phyloP scores from a whole-genome alignment of 2,888 invertebrate species.

The Limnephilus rhombicus region DNA sequence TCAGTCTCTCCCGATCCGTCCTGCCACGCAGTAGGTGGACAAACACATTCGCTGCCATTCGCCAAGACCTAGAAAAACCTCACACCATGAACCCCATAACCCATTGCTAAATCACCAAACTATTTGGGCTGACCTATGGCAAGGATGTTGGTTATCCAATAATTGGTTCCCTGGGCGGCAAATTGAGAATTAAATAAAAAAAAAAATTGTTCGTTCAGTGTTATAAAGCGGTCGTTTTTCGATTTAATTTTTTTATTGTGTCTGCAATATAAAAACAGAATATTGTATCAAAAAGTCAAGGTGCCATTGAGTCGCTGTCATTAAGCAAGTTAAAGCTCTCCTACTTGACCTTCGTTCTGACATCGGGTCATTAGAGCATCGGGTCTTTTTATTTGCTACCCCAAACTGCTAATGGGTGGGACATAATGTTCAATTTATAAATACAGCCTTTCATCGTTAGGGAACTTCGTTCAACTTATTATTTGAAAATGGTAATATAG shows the following conservation, averaged over 20 bases:
- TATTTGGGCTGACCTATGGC: too few relatives aligned
- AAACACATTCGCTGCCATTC: too few relatives aligned
- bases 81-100: too few relatives aligned
- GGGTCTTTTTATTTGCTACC: conserved; percentile 50
- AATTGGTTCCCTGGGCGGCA: too few relatives aligned
- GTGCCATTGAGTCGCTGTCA: background rate
- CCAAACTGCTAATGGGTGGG: conserved; percentile 50
- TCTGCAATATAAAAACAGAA: background rate
- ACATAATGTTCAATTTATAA: conserved; percentile 10
- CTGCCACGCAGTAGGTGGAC: too few relatives aligned
- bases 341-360: conserved; percentile 29
- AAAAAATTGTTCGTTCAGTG: background rate
- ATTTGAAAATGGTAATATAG: background rate
- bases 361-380: conserved; percentile 44
- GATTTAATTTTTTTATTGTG: background rate
- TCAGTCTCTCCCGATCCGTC: too few relatives aligned
- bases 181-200: too few relatives aligned
- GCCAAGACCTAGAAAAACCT: too few relatives aligned
- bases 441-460: conserved; percentile 46
- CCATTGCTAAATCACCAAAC: too few relatives aligned
- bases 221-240: background rate
- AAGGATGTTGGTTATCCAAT: too few relatives aligned
- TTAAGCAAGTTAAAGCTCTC: background rate
- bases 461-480: background rate
- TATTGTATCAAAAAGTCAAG: background rate